phyloP scores from a whole-genome alignment of 2,888 invertebrate genomes.

The Oegoconia quadripuncta region DNA sequence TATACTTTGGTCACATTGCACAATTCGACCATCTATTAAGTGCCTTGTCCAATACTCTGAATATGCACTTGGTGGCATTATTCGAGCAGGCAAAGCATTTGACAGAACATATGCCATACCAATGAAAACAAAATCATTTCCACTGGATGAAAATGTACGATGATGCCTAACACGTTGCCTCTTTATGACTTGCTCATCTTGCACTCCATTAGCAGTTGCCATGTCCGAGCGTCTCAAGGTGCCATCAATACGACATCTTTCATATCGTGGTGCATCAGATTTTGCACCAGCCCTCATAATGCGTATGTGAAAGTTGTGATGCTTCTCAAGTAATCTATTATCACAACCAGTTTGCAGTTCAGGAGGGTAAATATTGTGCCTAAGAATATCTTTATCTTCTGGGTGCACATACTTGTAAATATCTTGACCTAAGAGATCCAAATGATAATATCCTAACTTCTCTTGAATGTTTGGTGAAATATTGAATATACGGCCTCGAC shows the following conservation, averaged over 20 bases:
- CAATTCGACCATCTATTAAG: conserved; percentile 91
- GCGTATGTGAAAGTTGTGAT: conserved; percentile 78
- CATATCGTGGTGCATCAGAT: conserved; percentile 85
- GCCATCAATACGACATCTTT: conserved; percentile 84
- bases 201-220: conserved; percentile 72
- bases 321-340: conserved; percentile 57
- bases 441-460: conserved; percentile 91
- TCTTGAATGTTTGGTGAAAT: conserved; percentile 91
- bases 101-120: conserved; percentile 85
- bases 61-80: conserved; percentile 81
- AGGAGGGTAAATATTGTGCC: conserved; percentile 82
- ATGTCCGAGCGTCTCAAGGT: conserved; percentile 78
- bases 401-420: conserved; percentile 90
- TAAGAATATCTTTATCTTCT: conserved; percentile 89
- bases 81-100: conserved; percentile 74
- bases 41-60: conserved; percentile 95
- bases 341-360: conserved; percentile 63
- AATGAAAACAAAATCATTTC: conserved; percentile 83
- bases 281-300: conserved; percentile 84
- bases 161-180: conserved; percentile 75
- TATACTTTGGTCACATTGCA: conserved; percentile 94
- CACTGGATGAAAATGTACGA: conserved; percentile 74
- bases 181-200: conserved; percentile 71
- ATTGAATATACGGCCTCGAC: conserved; percentile 90
- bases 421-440: conserved; percentile 93